Conservation (phyloP, 2,113 vertebrate species). For the Numenius arquata region DNA sequence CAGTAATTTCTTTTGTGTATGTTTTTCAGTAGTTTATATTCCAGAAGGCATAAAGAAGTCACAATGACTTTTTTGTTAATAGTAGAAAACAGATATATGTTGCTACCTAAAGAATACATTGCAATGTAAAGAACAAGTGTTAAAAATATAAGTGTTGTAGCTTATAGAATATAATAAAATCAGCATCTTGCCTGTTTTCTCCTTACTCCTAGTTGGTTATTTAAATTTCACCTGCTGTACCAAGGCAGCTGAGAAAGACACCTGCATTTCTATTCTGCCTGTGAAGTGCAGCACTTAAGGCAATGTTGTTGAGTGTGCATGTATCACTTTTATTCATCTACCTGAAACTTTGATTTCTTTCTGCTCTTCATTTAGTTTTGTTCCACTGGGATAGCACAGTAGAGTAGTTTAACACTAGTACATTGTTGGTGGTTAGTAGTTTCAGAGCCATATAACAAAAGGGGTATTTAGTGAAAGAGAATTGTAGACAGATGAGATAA, state of each 20-base stretch:
- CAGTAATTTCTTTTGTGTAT: neutral
- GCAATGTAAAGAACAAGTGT: neutral
- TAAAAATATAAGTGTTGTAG: neutral
- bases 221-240: neutral
- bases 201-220: neutral
- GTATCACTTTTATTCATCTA: neutral
- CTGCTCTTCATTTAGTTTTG: neutral
- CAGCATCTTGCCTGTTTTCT: neutral
- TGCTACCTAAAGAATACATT: neutral
- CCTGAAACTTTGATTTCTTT: neutral
- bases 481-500: neutral
- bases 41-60: neutral
- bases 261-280: neutral
- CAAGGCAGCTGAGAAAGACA: neutral
- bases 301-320: neutral
- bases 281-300: neutral
- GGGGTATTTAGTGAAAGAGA: neutral
- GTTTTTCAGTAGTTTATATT: neutral
- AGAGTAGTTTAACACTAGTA: neutral
- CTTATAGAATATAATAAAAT: neutral
- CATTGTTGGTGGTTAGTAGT: neutral
- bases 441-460: neutral
- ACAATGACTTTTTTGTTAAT: neutral
- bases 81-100: neutral
- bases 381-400: neutral